Conservation (phyloP, 2,888 invertebrate genomes). For the Cheilosia grossa region DNA sequence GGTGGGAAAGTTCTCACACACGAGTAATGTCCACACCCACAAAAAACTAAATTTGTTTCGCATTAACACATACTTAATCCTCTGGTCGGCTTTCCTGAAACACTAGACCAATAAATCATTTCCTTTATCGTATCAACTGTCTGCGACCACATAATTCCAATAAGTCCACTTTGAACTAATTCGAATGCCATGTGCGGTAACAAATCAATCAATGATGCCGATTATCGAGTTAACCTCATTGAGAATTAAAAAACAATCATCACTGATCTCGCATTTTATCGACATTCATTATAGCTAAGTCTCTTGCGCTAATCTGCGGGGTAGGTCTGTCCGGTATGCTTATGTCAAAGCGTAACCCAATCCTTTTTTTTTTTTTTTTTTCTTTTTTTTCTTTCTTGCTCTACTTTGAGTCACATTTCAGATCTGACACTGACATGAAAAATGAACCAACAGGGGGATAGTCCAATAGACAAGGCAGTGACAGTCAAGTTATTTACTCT, state of each 20-base stretch:
- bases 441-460: conserved; percentile 27
- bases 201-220: conserved; percentile 69
- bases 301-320: conserved; percentile 10
- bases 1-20: conserved; percentile 38
- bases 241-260: conserved; percentile 47
- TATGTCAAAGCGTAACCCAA: conserved; percentile 51
- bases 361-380: conserved; percentile 8
- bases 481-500: conserved; percentile 58
- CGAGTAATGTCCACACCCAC: conserved; percentile 62
- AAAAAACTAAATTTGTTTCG: conserved; percentile 19
- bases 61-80: conserved; percentile 66
- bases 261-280: conserved; percentile 45
- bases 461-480: conserved; percentile 5
- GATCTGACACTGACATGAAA: conserved; percentile 28
- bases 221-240: conserved; percentile 39
- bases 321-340: conserved; percentile 48
- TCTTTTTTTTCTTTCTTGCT: conserved; percentile 8
- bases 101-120: conserved; percentile 66
- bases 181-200: conserved; percentile 56
- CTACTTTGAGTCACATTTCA: conserved; percentile 43
- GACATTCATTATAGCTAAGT: conserved; percentile 39
- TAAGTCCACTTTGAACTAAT: conserved; percentile 68
- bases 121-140: conserved; percentile 63
- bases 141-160: conserved; percentile 62
- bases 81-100: conserved; percentile 66